phyloP scores from a whole-genome alignment of 1,140 invertebrate species.

The Anagrus nilaparvatae region DNA sequence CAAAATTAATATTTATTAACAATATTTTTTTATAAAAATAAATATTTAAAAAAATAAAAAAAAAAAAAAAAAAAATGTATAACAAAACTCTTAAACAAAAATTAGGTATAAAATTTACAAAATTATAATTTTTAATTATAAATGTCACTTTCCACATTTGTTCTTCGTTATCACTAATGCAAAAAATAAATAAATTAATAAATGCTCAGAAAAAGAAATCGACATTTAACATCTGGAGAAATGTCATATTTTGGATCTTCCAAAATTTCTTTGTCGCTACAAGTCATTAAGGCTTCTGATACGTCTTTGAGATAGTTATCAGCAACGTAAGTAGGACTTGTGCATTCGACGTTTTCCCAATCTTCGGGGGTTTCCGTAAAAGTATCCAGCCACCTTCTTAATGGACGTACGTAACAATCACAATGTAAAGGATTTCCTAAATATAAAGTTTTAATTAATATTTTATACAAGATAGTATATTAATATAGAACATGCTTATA shows the following conservation, averaged over 20 bases:
- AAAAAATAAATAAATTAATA: slow-evolving; percentile 13
- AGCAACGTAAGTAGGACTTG: slow-evolving; percentile 46
- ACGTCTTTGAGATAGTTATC: slow-evolving; percentile 44
- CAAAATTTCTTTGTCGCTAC: slow-evolving; percentile 41
- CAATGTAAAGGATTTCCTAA: slow-evolving; percentile 67
- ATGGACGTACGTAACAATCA: slow-evolving; percentile 62
- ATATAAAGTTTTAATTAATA: slow-evolving; percentile 15
- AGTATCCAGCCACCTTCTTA: slow-evolving; percentile 56
- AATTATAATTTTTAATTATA: too few relatives aligned
- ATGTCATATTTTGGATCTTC: slow-evolving; percentile 45
- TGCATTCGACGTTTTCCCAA: slow-evolving; percentile 53
- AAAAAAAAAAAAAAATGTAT: too few relatives aligned
- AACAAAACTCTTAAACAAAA: too few relatives aligned
- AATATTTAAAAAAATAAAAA: too few relatives aligned
- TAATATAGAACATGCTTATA: too few relatives aligned
- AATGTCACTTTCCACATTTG: slow-evolving; percentile 53
- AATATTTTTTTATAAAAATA: too few relatives aligned
- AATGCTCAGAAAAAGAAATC: slow-evolving; percentile 40
- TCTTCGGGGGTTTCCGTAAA: slow-evolving; percentile 36
- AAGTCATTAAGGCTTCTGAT: slow-evolving; percentile 57
- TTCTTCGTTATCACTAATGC: slow-evolving; percentile 37
- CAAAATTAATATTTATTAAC: too few relatives aligned
- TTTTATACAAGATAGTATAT: slow-evolving; percentile 7
- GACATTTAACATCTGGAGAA: slow-evolving; percentile 65
- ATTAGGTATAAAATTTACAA: too few relatives aligned